phyloP scores from a whole-genome alignment of 2,888 invertebrate species.

The Gastrophysa polygoni region DNA sequence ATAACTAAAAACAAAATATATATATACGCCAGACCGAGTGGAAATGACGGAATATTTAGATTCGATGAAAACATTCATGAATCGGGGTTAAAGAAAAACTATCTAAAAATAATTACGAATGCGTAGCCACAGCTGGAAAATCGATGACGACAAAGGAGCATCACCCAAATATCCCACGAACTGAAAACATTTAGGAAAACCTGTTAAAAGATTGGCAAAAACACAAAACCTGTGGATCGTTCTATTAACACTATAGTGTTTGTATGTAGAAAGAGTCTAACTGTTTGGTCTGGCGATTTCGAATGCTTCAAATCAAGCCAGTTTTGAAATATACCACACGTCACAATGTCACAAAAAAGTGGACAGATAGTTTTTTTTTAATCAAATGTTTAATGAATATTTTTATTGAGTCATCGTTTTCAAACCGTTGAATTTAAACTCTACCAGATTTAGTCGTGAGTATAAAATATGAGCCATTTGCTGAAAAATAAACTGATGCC shows the following conservation, averaged over 20 bases:
- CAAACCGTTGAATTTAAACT: no score
- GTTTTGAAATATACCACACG: no score
- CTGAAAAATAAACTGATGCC: no score
- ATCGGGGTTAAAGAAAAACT: not conserved
- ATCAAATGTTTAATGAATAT: no score
- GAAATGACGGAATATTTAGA: constrained; percentile 4
- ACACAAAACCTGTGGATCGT: constrained; percentile 29
- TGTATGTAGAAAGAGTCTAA: not conserved
- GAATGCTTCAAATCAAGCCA: not conserved
- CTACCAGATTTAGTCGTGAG: no score
- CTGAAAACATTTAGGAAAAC: constrained; percentile 41
- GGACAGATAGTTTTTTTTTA: no score
- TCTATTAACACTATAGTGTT: constrained; percentile 9
- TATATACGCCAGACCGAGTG: not conserved
- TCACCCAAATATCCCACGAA: constrained; percentile 41
- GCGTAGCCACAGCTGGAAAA: constrained; percentile 28
- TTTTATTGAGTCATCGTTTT: no score
- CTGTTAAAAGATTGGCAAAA: constrained; percentile 44
- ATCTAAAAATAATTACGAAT: constrained; percentile 33
- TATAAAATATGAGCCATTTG: no score
- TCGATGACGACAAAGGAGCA: constrained; percentile 28
- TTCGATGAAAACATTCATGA: constrained; percentile 16
- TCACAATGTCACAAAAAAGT: no score
- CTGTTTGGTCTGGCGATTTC: not conserved
- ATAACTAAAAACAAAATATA: not conserved